These are phyloP conservation scores for Steatornis caripensis DNA, from an alignment of 2,113 vertebrate species.

Conservation along the genomic window DNA sequence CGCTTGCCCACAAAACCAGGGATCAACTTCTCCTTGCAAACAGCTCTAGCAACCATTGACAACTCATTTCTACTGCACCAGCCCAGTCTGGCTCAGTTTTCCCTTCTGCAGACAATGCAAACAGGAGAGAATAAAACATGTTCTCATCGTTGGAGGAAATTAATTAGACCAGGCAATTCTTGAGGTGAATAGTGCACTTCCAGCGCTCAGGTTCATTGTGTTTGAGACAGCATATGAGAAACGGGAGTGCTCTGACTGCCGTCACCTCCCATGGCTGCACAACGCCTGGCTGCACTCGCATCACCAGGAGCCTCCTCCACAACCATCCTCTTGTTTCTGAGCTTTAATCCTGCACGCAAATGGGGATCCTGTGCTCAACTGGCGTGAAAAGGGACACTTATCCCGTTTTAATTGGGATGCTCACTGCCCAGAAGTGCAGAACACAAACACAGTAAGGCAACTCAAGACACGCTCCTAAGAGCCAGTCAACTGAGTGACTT, in stretches of 20 bases:
- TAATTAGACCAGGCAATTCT: not conserved
- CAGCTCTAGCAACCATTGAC: not conserved
- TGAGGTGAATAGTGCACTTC: not conserved
- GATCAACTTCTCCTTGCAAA: not conserved
- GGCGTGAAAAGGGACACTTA: not conserved
- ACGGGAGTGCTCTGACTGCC: not conserved
- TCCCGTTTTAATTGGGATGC: not conserved
- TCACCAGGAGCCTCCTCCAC: not conserved
- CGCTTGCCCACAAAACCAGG: not conserved
- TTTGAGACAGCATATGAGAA: not conserved
- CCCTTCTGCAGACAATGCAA: not conserved
- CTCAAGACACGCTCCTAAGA: not conserved
- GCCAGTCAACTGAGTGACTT: not conserved
- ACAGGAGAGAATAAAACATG: not conserved
- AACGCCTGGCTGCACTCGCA: not conserved
- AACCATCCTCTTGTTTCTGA: not conserved
- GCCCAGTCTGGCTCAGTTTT: not conserved
- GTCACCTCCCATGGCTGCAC: rapidly evolving
- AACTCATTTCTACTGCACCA: not conserved
- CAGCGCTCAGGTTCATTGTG: not conserved
- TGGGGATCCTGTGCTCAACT: not conserved
- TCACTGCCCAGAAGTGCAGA: not conserved
- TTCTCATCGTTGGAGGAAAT: not conserved
- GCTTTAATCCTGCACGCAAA: not conserved
- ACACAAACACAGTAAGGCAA: too few relatives aligned